Percentiles rank a stretch among this genome's conserved stretches.
These are phyloP conservation scores for Formica exsecta DNA, from an alignment of 1,140 invertebrate species.

Conservation along the genomic window DNA sequence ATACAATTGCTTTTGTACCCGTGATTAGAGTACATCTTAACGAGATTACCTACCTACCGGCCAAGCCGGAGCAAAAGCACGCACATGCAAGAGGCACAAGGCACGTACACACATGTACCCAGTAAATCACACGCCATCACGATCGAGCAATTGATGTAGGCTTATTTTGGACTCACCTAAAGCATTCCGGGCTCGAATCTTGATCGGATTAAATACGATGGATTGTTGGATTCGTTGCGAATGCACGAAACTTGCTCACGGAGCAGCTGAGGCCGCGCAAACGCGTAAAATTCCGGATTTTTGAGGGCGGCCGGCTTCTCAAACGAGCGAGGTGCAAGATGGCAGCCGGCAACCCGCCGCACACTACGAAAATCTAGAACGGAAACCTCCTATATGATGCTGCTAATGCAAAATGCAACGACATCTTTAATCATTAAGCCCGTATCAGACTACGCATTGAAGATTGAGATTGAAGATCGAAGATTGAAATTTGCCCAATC, in stretches of 20 bases:
- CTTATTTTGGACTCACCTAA: constrained; percentile 82
- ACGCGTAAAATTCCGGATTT: constrained; percentile 82
- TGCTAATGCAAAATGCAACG: not conserved
- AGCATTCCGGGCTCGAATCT: constrained; percentile 83
- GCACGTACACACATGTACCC: constrained; percentile 79
- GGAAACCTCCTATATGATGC: constrained; percentile 19
- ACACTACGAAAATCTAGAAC: constrained; percentile 68
- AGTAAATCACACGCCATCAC: constrained; percentile 82
- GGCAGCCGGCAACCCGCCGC: constrained; percentile 85
- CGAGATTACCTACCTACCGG: constrained; percentile 41
- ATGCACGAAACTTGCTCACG: constrained; percentile 71
- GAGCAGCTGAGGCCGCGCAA: constrained; percentile 78
- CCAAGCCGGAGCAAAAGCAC: constrained; percentile 62
- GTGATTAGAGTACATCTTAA: not conserved
- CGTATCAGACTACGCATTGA: too few relatives aligned
- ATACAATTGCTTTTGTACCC: not conserved
- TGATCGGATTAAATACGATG: constrained; percentile 73
- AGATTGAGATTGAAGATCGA: too few relatives aligned
- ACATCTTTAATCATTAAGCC: too few relatives aligned
- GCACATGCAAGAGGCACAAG: constrained; percentile 71
- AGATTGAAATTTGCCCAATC: too few relatives aligned
- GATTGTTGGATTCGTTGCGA: constrained; percentile 72
- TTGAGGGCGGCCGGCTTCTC: constrained; percentile 85
- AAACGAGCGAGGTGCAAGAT: constrained; percentile 85
- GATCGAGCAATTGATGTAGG: constrained; percentile 72